Conservation (phyloP, 2,113 vertebrate species). For the Xyrauchen texanus region DNA sequence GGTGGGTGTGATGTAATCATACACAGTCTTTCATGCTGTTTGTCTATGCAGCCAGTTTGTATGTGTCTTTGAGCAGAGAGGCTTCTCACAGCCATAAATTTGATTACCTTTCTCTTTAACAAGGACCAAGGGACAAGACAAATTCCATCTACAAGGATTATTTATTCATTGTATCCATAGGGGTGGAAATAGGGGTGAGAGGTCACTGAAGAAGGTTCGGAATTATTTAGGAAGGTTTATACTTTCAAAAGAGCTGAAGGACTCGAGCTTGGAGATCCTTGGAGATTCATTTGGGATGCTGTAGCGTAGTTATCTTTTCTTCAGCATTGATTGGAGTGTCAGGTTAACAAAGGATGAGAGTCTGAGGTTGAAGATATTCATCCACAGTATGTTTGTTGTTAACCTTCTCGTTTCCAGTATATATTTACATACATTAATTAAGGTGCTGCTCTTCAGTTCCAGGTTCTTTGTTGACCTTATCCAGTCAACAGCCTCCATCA, state of each 20-base stretch:
- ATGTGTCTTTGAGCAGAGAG: not conserved
- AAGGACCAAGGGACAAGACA: slow-evolving; percentile 32
- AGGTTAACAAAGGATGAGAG: not conserved
- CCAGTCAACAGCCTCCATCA: slow-evolving; percentile 78
- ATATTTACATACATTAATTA: not conserved
- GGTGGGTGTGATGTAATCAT: slow-evolving; percentile 59
- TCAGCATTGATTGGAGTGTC: not conserved
- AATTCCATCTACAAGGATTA: slow-evolving; percentile 47
- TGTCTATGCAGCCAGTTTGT: not conserved
- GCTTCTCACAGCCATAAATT: not conserved
- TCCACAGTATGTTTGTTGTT: not conserved
- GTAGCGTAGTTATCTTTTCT: not conserved
- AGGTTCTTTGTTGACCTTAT: slow-evolving; percentile 82
- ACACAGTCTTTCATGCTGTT: not conserved
- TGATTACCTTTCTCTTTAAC: no score
- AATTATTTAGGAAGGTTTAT: not conserved
- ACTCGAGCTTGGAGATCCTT: slow-evolving; percentile 1
- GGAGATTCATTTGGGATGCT: not conserved
- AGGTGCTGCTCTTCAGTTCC: slow-evolving; percentile 33
- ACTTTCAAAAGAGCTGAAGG: not conserved
- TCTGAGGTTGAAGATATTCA: not conserved
- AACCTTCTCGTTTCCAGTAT: not conserved
- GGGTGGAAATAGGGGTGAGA: slow-evolving; percentile 3
- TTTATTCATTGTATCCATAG: slow-evolving; percentile 36
- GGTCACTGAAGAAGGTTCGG: not conserved